A percentile compares a stretch with the other conserved stretches of the same genome.
phyloP scores from a whole-genome alignment of 2,113 vertebrate species.

The Benthochromis sp. region DNA sequence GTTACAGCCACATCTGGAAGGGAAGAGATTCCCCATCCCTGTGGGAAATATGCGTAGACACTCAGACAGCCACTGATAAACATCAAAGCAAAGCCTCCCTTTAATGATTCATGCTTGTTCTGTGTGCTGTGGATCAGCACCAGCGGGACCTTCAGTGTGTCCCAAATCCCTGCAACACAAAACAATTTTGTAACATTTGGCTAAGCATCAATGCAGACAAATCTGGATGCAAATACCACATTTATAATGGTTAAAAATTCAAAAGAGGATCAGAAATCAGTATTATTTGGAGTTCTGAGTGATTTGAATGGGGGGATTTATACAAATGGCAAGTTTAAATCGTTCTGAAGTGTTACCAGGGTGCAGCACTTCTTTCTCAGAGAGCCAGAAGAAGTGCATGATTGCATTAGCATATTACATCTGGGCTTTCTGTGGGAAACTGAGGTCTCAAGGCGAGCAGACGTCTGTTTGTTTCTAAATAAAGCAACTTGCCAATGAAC shows the following conservation, averaged over 20 bases:
- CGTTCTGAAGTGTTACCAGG: not conserved
- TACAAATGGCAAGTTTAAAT: slow-evolving; percentile 10
- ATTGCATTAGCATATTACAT: slow-evolving; percentile 8
- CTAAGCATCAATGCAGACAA: not conserved
- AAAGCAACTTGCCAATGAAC: not conserved
- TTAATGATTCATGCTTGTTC: slow-evolving; percentile 31
- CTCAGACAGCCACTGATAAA: slow-evolving; percentile 20
- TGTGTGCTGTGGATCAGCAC: not conserved
- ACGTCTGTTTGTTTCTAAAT: slow-evolving; percentile 14
- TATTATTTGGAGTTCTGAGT: not conserved
- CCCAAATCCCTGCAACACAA: not conserved
- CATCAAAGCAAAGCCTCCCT: slow-evolving; percentile 39
- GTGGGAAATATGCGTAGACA: not conserved
- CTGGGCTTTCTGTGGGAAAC: not conserved
- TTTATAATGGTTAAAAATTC: not conserved
- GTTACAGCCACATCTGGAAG: slow-evolving; percentile 16
- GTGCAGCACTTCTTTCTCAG: not conserved
- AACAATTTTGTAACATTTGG: slow-evolving; percentile 2
- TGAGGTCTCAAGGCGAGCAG: not conserved
- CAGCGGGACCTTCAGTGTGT: not conserved
- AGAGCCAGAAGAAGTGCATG: not conserved
- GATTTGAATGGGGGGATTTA: not conserved
- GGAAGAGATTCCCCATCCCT: not conserved
- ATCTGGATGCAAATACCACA: not conserved
- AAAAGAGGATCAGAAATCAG: not conserved